Base-by-base conservation (phyloP, 92 coral and sea anemone species). In the Porites evermanni region DNA sequence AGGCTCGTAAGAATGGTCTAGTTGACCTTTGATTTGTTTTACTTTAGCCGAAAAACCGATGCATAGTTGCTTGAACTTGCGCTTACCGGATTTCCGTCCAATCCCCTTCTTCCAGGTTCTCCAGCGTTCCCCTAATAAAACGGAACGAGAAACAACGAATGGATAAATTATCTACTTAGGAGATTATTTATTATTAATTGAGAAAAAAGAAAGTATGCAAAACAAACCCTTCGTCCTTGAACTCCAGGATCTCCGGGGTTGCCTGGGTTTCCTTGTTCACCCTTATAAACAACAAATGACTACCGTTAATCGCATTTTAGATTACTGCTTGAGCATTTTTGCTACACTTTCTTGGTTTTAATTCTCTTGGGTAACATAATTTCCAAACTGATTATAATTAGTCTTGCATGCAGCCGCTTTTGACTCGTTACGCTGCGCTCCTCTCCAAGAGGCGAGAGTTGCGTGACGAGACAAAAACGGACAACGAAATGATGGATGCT, bases 21-120 rank as follows among this genome's bases (percentile, higher is more conserved):
- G 47, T 38, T 38, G 6, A 38, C 47, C 47, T 38, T 38, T 38
- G 7, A 38, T 38, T 38, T 0, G 47, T 38, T 38, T 0, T 3
- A 38, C 47, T 38, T 38, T 38, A 4, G 47, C 47, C 6, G 47
- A 38, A 38, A 38, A 38, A 38, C 5, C 5, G 0, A 29, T 29
- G 32, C 47, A 38, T 4, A 38, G 47, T 38, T 38, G 47, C 47
- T 38, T 38, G 0, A 38, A 38, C 47, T 4, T 4, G 47, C 7
- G 47, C 79, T 83, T 18, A 83, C 87, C 71, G 67, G 56, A 38
- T 13, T 83, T 51, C 87, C 87, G 64, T 83, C 79, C 24, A 20
- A 5, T 11, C 87, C 87, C 6, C 9, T 10, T 1, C 73, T 38
- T 6, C 87, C 87, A 14, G 61, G 72, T 47, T 83, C 47, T 8